Conservation (phyloP, 2,797 vertebrate species). For the Austrolebias charrua region DNA sequence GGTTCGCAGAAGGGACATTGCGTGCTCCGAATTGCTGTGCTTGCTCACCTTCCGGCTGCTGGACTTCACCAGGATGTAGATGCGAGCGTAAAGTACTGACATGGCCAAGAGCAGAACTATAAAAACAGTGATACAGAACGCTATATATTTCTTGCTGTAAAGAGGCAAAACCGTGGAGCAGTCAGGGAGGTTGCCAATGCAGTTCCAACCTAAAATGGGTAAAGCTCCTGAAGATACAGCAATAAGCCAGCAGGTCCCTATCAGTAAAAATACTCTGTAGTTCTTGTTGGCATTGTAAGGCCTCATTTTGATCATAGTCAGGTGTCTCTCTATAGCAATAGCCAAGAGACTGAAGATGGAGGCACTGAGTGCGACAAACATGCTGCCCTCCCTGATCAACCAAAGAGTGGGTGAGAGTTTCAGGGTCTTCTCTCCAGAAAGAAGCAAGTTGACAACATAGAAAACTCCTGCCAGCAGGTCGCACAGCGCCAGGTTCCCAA, state of each 20-base stretch:
- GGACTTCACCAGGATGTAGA: slow-evolving; percentile 92
- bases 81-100: slow-evolving; percentile 89
- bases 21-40: slow-evolving; percentile 87
- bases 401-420: slow-evolving; percentile 85
- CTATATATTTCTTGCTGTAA: slow-evolving; percentile 92
- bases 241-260: slow-evolving; percentile 93
- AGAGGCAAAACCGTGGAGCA: slow-evolving; percentile 94
- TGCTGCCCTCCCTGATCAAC: slow-evolving; percentile 93
- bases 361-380: slow-evolving; percentile 92
- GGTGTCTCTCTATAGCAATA: slow-evolving; percentile 93
- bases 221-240: slow-evolving; percentile 87
- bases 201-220: slow-evolving; percentile 97
- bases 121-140: slow-evolving; percentile 91
- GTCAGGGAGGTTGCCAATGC: slow-evolving; percentile 84
- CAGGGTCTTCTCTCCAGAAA: slow-evolving; percentile 90
- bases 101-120: slow-evolving; percentile 87
- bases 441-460: slow-evolving; percentile 90
- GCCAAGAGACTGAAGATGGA: slow-evolving; percentile 94
- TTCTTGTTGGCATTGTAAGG: slow-evolving; percentile 93
- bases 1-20: slow-evolving; percentile 92
- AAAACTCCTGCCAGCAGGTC: slow-evolving; percentile 89
- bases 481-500: slow-evolving; percentile 94
- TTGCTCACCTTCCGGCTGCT: slow-evolving; percentile 92
- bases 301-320: slow-evolving; percentile 99
- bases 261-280: slow-evolving; percentile 93